Evolutionary conservation across 1,140 invertebrate species (phyloP), one percentile per base, ranked within the genome.

Genomic region (Danaus melanippus): DNA sequence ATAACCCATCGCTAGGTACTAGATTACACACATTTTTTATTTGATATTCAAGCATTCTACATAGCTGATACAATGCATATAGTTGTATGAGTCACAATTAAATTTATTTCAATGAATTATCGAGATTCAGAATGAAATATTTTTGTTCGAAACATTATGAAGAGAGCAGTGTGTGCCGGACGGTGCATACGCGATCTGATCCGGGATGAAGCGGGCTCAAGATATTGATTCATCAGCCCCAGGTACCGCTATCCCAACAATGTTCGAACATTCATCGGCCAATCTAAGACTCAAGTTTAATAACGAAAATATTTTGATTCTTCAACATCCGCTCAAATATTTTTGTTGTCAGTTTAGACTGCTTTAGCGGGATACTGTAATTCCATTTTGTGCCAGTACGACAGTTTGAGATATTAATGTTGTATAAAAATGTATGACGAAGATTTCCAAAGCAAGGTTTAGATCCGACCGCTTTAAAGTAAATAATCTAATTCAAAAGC

Each of bases 191-290:
- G 59, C 60, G 61, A 58, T 54, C 58, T 57, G 71, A 77, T 75
- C 72, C 64, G 52, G 58, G 79, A 77, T 80, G 67, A 72, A 75
- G 57, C 76, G 73, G 76, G 68, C 69, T 66, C 47, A 63, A 64
- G 70, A 73, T 80, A 80, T 80, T 76, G 76, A 78, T 80, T 80
- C 69, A 77, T 74, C 60, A 15, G 64, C 59, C 78, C 64, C 76
- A 80, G 77, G 77, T 82, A 76, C 60, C 58, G 54, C 51, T 53
- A 59, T 64, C 42, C 45, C 51, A 69, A 66, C 56, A 65, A 70
- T 74, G 65, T 69, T 66, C 57, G 50, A 15, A 15, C 15, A 15
- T 15, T 15, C 15, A 15, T 51, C 39, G 63, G 61, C 64, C 63
- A 65, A 60, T 62, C 57, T 60, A 60, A 60, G 58, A 50, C 17